These are phyloP conservation scores for Coelinius sp. DNA, from an alignment of 2,888 invertebrate genomes.

Conservation along the genomic window DNA sequence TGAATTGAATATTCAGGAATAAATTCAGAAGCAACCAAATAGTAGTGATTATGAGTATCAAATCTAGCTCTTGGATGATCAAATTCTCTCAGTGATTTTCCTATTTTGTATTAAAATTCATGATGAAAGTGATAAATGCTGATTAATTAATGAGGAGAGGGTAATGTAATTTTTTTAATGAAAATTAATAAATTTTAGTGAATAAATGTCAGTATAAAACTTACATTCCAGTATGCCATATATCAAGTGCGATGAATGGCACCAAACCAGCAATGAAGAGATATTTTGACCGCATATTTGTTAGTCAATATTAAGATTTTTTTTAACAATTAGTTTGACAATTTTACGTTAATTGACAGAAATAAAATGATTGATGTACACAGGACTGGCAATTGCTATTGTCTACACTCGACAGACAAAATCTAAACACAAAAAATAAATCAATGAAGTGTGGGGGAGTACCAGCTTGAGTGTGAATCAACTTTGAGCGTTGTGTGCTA, in stretches of 20 bases:
- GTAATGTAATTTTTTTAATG: too few species aligned
- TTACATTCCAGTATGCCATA: constrained; percentile 68
- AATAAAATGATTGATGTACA: constrained; percentile 16
- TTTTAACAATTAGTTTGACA: constrained; percentile 18
- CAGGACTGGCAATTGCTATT: constrained; percentile 28
- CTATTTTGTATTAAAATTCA: too few species aligned
- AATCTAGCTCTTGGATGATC: too few species aligned
- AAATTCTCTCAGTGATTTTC: too few species aligned
- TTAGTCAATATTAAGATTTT: constrained; percentile 48
- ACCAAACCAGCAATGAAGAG: constrained; percentile 62
- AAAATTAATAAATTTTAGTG: not conserved
- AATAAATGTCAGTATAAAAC: constrained; percentile 50
- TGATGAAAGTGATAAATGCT: too few species aligned
- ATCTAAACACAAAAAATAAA: constrained; percentile 33
- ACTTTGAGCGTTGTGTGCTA: constrained; percentile 9
- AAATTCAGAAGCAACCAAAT: too few species aligned
- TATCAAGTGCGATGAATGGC: constrained; percentile 63
- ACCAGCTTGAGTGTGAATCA: constrained; percentile 22
- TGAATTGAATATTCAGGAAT: too few species aligned
- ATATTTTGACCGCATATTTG: constrained; percentile 60
- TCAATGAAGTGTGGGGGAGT: constrained; percentile 30
- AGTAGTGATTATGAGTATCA: too few species aligned
- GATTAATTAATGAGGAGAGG: too few species aligned
- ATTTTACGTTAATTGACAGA: constrained; percentile 38
- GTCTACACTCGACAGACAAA: constrained; percentile 27